Evolutionary conservation across 2,113 vertebrate species (phyloP), one percentile per base, ranked within the genome.

Genomic region (Columbina picui): DNA sequence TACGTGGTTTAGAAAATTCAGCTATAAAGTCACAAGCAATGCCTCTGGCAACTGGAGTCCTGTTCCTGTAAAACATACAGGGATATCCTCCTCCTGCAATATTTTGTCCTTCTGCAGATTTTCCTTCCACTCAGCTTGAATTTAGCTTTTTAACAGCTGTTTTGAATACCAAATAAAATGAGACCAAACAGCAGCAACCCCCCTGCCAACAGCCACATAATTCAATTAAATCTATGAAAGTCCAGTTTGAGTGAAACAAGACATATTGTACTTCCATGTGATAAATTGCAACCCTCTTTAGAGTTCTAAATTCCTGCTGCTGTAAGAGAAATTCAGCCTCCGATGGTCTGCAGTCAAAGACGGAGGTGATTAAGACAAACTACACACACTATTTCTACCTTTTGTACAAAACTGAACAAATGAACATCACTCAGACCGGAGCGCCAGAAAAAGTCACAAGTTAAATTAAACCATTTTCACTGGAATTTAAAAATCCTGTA

Each of bases 241-340:
- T 14, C 47, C 75, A 53, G 36, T 63, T n/a, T 14, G 65, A 80
- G 49, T 32, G 55, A 94, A 61, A n/a, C 41, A 53, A 91, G 84
- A 87, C 18, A 27, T 4, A 53, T 6, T 73, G 41, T 17, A 59
- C 7, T 2, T 23, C 52, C 45, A 75, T 7, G 30, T 61, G 67
- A 70, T 82, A 84, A 79, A 80, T 12, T 41, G 27, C 34, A 87
- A 80, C 25, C 74, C 84, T 64, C 85, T 79, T 3, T 36, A 92
- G 75, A 85, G 38, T 7, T 80, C 47, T 64, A 70, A 45, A 34
- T 39, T 84, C 70, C 94, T 93, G 64, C 47, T 60, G 73, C 32
- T 89, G 12, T 8, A 75, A 85, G 59, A 89, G 70, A 30, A 96
- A 96, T 59, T 91, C 50, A 73, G 39, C 32, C n/a, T 38, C 57